These are phyloP conservation scores for Glaucidium brasilianum DNA, from an alignment of 2,113 vertebrate genomes.

Conservation along the genomic window DNA sequence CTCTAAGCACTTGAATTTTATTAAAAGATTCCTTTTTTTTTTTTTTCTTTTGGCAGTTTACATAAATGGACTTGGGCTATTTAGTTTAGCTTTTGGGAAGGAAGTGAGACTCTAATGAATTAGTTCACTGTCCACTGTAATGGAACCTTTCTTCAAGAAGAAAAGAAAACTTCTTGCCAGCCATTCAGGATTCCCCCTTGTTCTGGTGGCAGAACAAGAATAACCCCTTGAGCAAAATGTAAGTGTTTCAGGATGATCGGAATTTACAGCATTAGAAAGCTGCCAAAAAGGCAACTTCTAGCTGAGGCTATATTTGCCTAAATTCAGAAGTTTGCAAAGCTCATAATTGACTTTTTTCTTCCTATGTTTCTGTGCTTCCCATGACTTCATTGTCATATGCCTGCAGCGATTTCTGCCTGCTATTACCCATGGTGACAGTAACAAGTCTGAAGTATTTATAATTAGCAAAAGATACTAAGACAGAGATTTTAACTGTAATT, in stretches of 20 bases:
- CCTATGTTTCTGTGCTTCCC: not conserved
- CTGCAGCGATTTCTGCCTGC: not conserved
- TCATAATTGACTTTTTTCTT: conserved; percentile 22
- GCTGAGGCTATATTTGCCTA: conserved; percentile 8
- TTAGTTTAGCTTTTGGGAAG: conserved; percentile 39
- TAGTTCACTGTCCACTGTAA: conserved; percentile 57
- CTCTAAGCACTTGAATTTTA: not conserved
- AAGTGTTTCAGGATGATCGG: conserved; percentile 12
- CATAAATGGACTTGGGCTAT: conserved; percentile 19
- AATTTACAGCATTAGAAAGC: conserved; percentile 33
- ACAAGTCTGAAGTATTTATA: not conserved
- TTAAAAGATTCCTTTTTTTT: not conserved
- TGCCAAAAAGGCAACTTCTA: conserved; percentile 44
- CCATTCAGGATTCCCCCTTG: conserved; percentile 50
- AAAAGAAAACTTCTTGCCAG: conserved; percentile 44
- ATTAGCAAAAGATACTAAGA: not conserved
- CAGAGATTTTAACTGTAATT: not conserved
- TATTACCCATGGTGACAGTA: not conserved
- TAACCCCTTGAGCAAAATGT: conserved; percentile 52
- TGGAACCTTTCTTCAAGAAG: conserved; percentile 51
- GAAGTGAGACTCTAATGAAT: conserved; percentile 47
- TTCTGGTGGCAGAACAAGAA: conserved; percentile 60
- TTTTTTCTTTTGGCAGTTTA: conserved; percentile 12
- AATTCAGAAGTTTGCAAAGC: conserved; percentile 15
- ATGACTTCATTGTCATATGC: conserved; percentile 4